These are phyloP conservation scores for Molanna angustata DNA, from an alignment of 2,888 invertebrate genomes.

Conservation along the genomic window DNA sequence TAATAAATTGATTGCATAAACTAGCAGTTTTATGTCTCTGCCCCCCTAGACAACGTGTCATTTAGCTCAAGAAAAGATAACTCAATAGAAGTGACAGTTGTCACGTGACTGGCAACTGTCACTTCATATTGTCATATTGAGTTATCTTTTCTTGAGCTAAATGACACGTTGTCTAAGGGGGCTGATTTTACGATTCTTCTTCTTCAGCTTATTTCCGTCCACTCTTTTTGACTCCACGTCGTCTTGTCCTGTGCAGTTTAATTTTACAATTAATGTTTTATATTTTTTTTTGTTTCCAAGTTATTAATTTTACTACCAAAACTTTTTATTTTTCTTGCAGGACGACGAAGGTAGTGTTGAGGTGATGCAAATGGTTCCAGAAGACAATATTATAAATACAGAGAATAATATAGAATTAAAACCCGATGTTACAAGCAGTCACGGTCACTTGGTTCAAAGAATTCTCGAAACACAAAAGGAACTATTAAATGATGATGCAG, in stretches of 20 bases:
- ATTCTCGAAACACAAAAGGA: constrained; percentile 90
- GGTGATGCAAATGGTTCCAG: constrained; percentile 55
- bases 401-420: constrained; percentile 34
- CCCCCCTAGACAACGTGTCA: no score
- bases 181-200: no score
- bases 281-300: no score
- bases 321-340: constrained; percentile 34
- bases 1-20: no score
- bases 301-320: no score
- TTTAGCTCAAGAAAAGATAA: no score
- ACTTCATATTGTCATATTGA: no score
- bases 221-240: background rate
- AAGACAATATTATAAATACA: constrained; percentile 35
- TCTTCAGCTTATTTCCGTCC: background rate
- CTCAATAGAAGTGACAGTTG: no score
- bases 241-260: background rate
- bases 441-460: constrained; percentile 87
- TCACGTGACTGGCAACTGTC: no score
- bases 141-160: no score
- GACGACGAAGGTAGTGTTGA: constrained; percentile 76
- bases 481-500: constrained; percentile 54
- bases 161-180: no score
- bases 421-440: constrained; percentile 42
- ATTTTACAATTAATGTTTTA: background rate
- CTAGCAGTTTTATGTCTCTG: no score